Base-by-base conservation (phyloP, 2,888 invertebrate species). In the Drosophila acutilabella region DNA sequence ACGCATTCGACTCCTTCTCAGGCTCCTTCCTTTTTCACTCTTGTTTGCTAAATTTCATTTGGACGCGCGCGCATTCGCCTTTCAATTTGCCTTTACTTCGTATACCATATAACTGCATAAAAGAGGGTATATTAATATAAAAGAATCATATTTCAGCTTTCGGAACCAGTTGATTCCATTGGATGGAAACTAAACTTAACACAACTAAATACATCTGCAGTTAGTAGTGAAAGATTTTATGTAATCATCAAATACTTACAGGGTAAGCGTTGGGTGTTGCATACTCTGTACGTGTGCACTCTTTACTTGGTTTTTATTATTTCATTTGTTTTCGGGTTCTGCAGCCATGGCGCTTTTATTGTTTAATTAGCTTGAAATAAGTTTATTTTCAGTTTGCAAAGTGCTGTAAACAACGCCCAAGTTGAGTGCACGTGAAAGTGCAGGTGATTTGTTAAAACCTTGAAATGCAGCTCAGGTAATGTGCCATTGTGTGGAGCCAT, bases 351-450 rank as follows among this genome's bases (percentile, higher is more conserved):
- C 59, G 65, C 77, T 85, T 88, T 83, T 88, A 77, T 89, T 84
- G 88, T 84, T 88, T 84, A 84, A 84, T 84, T 84, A 84, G 84
- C 89, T 77, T 85, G 84, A 84, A 89, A 89, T 85, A 89, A 85
- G 89, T 85, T 84, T 84, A 89, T 89, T 89, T 84, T 89, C 85
- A 71, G 79, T 89, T 68, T 36, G 36, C 13, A 13, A 84, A 84
- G 85, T 79, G 89, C 53, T 74, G 89, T 81, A 81, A 89, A 84
- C 83, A 88, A 81, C 52, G 75, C 69, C 62, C 70, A 61, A 71
- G 71, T 71, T 61, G 87, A 64, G 66, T 56, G 60, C 53, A 51
- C 52, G 69, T 66, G 65, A 64, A 66, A 74, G 54, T 64, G 62
- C 68, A 60, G 82, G 71, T 80, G 80, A 85, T 82, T 88, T 82